phyloP scores from a whole-genome alignment of 35 echinoderm and acorn worm species.

The Diadema setosum region DNA sequence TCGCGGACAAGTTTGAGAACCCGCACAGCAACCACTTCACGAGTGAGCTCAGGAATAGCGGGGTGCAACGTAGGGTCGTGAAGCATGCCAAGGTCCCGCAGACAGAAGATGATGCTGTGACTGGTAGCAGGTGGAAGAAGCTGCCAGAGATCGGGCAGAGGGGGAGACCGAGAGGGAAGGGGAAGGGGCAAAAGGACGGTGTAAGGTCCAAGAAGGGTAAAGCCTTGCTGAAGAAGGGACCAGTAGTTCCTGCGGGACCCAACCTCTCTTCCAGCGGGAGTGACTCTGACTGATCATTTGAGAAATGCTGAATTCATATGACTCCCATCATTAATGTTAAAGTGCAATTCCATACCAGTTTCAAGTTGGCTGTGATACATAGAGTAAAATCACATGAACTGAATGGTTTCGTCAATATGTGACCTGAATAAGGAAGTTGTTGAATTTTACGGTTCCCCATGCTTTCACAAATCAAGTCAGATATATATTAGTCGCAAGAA shows the following conservation, averaged over 20 bases:
- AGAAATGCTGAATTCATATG: no score
- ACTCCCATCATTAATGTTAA: no score
- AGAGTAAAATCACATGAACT: no score
- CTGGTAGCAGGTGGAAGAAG: background rate
- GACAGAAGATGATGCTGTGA: background rate
- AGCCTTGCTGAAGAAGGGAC: background rate
- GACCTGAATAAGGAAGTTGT: no score
- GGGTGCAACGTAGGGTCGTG: background rate
- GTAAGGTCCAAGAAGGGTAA: background rate
- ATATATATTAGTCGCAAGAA: no score
- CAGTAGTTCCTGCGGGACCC: background rate
- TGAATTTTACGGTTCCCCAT: no score
- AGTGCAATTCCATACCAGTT: no score
- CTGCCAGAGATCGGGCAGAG: background rate
- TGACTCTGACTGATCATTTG: background rate
- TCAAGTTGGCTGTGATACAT: no score
- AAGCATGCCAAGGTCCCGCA: background rate
- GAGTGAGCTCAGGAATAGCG: background rate
- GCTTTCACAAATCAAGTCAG: no score
- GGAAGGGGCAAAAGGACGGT: background rate
- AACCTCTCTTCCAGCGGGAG: background rate
- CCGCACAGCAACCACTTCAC: background rate
- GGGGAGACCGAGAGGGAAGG: background rate
- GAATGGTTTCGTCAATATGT: no score
- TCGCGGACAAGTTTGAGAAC: background rate